Conservation (phyloP, 1,140 invertebrate genomes). For the Panagrolaimus sp. region DNA sequence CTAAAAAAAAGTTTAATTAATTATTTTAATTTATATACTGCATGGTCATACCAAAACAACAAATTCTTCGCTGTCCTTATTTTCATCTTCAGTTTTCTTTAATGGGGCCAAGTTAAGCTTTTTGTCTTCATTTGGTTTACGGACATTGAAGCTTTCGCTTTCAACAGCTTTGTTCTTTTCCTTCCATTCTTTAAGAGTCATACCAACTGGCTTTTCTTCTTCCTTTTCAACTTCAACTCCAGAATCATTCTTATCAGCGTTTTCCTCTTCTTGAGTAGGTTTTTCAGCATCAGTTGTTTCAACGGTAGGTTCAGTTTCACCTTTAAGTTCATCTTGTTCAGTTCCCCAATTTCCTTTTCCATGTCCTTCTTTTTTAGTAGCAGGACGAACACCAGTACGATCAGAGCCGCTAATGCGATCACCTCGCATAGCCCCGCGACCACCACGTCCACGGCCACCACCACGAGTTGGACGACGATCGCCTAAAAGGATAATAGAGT, state of each 20-base stretch:
- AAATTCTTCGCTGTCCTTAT: constrained; percentile 21
- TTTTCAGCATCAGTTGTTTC: constrained; percentile 17
- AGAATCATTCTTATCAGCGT: constrained; percentile 9
- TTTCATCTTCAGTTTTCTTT: constrained; percentile 18
- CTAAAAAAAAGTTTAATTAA: constrained; percentile 28
- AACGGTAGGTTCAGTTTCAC: constrained; percentile 27
- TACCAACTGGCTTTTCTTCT: constrained; percentile 18
- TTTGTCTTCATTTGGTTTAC: constrained; percentile 31
- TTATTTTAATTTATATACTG: background rate
- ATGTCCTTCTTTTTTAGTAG: constrained; percentile 21
- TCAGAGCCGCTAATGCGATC: constrained; percentile 24
- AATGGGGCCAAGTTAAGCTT: constrained; percentile 35
- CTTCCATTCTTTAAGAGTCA: constrained; percentile 39
- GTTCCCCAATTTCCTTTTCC: constrained; percentile 34
- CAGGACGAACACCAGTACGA: constrained; percentile 31
- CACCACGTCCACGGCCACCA: background rate
- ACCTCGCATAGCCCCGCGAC: constrained; percentile 6
- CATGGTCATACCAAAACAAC: background rate
- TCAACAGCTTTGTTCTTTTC: constrained; percentile 27
- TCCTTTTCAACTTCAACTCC: constrained; percentile 14
- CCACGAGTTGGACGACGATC: constrained; percentile 9
- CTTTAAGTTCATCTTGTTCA: constrained; percentile 25
- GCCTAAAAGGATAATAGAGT: background rate
- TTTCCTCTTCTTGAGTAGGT: constrained; percentile 1
- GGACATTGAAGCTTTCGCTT: constrained; percentile 25